Evolutionary conservation across 1,140 invertebrate species (phyloP).

Genomic region (Maconellicoccus hirsutus): DNA sequence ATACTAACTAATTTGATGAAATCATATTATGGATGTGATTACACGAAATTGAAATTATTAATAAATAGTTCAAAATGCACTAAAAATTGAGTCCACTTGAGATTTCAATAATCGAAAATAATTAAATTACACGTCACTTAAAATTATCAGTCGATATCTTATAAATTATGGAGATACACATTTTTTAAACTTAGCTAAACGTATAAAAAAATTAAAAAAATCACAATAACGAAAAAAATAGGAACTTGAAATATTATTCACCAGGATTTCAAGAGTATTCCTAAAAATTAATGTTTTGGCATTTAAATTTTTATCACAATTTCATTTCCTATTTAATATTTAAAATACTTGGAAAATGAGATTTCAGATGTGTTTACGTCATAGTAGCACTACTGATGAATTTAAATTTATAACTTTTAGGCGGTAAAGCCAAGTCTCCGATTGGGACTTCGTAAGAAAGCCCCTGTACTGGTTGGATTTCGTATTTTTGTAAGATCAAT

Average conservation of each 20-base stretch:
- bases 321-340: background rate
- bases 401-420: conserved; percentile 30
- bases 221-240: background rate
- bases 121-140: background rate
- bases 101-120: too few relatives aligned
- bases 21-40: too few relatives aligned
- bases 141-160: background rate
- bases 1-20: too few relatives aligned
- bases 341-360: background rate
- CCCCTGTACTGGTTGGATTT: conserved; percentile 27
- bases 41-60: too few relatives aligned
- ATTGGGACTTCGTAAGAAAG: conserved; percentile 29
- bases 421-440: conserved; percentile 32
- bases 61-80: too few relatives aligned
- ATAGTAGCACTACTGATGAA: background rate
- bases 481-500: conserved; percentile 43
- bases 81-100: too few relatives aligned
- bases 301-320: background rate
- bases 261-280: too few relatives aligned
- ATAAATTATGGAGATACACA: background rate
- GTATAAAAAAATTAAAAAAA: background rate
- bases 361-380: background rate
- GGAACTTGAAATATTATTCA: background rate
- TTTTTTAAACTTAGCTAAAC: background rate
- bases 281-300: background rate